Conservation (phyloP, 2,888 invertebrate genomes). For the Caradrina clavipalpis region DNA sequence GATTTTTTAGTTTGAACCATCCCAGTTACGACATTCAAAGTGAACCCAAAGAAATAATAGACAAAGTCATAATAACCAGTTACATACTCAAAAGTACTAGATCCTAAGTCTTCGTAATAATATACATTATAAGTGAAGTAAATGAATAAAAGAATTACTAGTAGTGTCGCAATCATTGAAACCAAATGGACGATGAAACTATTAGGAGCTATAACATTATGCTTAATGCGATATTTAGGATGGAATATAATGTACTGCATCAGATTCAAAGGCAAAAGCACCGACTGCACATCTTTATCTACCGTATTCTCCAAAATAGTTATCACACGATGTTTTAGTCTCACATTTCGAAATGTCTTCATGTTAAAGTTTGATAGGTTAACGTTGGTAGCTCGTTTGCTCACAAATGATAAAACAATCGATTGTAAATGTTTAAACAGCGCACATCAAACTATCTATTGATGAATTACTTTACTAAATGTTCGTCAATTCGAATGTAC, state of each 20-base stretch:
- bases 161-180: constrained; percentile 16
- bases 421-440: too few relatives aligned
- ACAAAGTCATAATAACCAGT: constrained; percentile 17
- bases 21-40: constrained; percentile 9
- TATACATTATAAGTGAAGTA: neutral
- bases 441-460: too few relatives aligned
- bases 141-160: constrained; percentile 14
- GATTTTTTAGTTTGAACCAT: constrained; percentile 6
- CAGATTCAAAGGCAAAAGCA: constrained; percentile 29
- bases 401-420: too few relatives aligned
- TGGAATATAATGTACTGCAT: constrained; percentile 21
- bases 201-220: constrained; percentile 9
- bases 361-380: too few relatives aligned
- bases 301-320: neutral
- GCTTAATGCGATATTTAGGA: constrained; percentile 23
- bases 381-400: too few relatives aligned
- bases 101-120: neutral
- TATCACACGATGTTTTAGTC: too few relatives aligned
- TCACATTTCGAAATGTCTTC: too few relatives aligned
- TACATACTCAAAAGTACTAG: neutral
- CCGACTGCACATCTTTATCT: constrained; percentile 23
- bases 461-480: too few relatives aligned
- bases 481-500: too few relatives aligned
- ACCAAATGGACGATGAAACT: neutral
- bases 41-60: constrained; percentile 19